phyloP scores from a whole-genome alignment of 1,140 invertebrate species.

The Myzus persicae region DNA sequence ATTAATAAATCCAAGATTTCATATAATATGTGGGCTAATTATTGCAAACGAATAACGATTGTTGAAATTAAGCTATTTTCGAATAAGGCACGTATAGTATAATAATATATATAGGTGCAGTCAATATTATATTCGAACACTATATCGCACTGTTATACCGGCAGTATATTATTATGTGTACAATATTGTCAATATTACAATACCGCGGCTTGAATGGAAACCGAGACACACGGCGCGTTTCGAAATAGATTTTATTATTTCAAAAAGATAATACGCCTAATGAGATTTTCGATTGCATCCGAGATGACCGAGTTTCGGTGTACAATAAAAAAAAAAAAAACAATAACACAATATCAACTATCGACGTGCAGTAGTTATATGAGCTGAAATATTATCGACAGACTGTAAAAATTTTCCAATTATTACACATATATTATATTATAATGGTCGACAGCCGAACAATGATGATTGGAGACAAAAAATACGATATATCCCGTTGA shows the following conservation, averaged over 20 bases:
- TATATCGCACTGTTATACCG: not conserved
- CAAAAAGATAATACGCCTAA: not conserved
- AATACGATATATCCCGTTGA: not conserved
- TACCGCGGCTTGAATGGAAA: not conserved
- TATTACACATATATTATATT: not conserved
- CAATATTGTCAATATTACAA: constrained; percentile 11
- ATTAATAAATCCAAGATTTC: not conserved
- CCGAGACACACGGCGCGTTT: constrained; percentile 12
- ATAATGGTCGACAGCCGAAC: not conserved
- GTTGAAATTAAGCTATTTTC: not conserved
- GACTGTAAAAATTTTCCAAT: not conserved
- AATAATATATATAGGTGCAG: not conserved
- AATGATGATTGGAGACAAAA: not conserved
- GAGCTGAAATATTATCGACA: not conserved
- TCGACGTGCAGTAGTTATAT: not conserved
- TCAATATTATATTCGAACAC: not conserved
- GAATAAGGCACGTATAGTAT: not conserved
- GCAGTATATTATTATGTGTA: not conserved
- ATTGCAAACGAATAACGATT: not conserved
- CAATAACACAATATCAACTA: not conserved
- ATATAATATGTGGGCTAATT: not conserved
- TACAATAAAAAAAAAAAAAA: constrained; percentile 9
- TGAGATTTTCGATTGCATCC: constrained; percentile 31
- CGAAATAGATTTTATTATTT: constrained; percentile 33
- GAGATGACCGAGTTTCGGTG: constrained; percentile 7